A percentile compares a stretch with the other conserved stretches of the same genome.
phyloP scores from a whole-genome alignment of 2,888 invertebrate species.

The Isoperla grammatica region DNA sequence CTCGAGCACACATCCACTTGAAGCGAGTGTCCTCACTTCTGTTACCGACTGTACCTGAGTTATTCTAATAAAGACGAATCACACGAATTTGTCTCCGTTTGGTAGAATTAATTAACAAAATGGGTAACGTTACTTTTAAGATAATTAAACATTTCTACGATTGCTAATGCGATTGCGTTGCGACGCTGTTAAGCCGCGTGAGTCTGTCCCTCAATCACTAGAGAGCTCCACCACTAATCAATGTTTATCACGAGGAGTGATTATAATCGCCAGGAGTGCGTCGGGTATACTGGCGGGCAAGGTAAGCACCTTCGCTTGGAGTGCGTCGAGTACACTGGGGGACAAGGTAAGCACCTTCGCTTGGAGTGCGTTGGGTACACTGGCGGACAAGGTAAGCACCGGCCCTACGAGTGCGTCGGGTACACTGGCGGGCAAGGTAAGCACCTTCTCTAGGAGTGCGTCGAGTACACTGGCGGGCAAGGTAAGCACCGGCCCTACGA shows the following conservation, averaged over 20 bases:
- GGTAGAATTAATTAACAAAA: slow-evolving; percentile 14
- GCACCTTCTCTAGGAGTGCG: not conserved
- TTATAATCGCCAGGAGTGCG: slow-evolving; percentile 14
- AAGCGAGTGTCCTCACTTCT: too few relatives aligned
- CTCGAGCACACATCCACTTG: too few relatives aligned
- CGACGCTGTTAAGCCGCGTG: slow-evolving; percentile 3
- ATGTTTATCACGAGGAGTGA: slow-evolving; percentile 14
- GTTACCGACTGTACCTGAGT: too few relatives aligned
- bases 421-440: not conserved
- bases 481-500: too few relatives aligned
- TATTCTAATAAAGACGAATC: slow-evolving; percentile 14
- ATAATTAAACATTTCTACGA: slow-evolving; percentile 12
- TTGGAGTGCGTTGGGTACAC: not conserved
- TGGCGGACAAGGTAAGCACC: slow-evolving; percentile 2
- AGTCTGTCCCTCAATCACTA: slow-evolving; percentile 8
- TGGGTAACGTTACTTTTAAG: slow-evolving; percentile 15
- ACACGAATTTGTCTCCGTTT: slow-evolving; percentile 12
- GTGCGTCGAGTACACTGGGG: slow-evolving; percentile 1
- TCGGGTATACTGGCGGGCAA: not conserved
- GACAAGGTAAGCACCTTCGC: not conserved
- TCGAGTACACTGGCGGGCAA: too few relatives aligned
- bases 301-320: not conserved
- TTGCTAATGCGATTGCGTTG: slow-evolving; percentile 13
- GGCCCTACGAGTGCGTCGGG: not conserved
- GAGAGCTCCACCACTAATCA: slow-evolving; percentile 13